phyloP scores from a whole-genome alignment of 2,888 invertebrate genomes.

The Sisyra terminalis region DNA sequence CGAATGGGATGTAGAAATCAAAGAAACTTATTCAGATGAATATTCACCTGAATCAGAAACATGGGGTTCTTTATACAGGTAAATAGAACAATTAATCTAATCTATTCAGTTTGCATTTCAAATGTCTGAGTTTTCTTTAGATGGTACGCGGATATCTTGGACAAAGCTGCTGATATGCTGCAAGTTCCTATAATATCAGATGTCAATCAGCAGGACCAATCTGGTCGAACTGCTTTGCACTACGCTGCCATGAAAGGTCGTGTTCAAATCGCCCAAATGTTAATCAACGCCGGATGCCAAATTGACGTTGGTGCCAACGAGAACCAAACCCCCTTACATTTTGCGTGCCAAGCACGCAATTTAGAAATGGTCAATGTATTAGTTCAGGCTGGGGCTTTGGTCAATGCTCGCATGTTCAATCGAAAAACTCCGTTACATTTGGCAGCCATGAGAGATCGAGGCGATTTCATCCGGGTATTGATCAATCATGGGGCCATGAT shows the following conservation, averaged over 20 bases:
- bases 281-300: constrained; percentile 34
- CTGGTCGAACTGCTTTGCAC: constrained; percentile 50
- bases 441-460: constrained; percentile 22
- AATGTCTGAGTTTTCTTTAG: too few relatives aligned
- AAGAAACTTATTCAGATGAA: constrained; percentile 25
- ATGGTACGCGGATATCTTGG: constrained; percentile 61
- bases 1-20: constrained; percentile 63
- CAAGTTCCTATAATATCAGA: constrained; percentile 29
- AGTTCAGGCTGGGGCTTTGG: constrained; percentile 36
- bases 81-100: constrained; percentile 19
- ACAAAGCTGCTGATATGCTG: constrained; percentile 34
- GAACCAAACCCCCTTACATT: constrained; percentile 26
- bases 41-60: constrained; percentile 30
- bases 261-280: constrained; percentile 37
- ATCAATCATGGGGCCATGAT: constrained; percentile 23
- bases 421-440: constrained; percentile 24
- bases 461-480: constrained; percentile 21
- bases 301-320: constrained; percentile 26
- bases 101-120: too few relatives aligned
- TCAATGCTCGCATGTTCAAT: constrained; percentile 37
- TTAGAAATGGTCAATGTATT: constrained; percentile 22
- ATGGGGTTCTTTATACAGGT: constrained; percentile 35
- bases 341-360: constrained; percentile 22
- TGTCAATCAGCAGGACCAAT: constrained; percentile 43
- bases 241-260: constrained; percentile 56